Base-by-base conservation (phyloP, 1,140 invertebrate species). In the Parasteatoda tepidariorum region DNA sequence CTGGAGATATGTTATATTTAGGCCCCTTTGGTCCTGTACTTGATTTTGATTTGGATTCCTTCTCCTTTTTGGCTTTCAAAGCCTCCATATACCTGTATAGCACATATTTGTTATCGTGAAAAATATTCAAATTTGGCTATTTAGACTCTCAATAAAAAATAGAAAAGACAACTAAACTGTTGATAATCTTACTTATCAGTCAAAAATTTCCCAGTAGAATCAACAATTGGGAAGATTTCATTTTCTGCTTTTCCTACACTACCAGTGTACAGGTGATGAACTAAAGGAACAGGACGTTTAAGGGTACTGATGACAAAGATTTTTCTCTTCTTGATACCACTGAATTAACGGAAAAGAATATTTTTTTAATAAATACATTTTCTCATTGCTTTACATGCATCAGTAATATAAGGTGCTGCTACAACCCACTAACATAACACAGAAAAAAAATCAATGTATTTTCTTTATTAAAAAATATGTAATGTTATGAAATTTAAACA, bases 301-400 rank as follows among this genome's bases (percentile, higher is more conserved):
- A 92, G 88, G 0, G 98, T 99, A 83, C 94, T 97, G 38, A 99
- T 97, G 0, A 99, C 97, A 88, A 95, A 97, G 79, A 99, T 97
- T 88, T 96, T 97, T 81, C 94, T 92, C 87, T 95, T 93, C 88
- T 98, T 97, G 0, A 95, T 98, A 76, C 93, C 92, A 22, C 91
- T 91, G 24, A 71, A 55, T 54, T 18, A 87, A 55, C 62, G 54
- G 66, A 70, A 87, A 71, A 18, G 26, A 22, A 68, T 66, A 71
- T n/a, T 54, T 4, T n/a, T n/a, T n/a, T n/a, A n/a, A n/a, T n/a
- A n/a, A n/a, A n/a, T n/a, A n/a, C n/a, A n/a, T n/a, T n/a, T n/a
- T n/a, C n/a, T n/a, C n/a, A n/a, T n/a, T n/a, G n/a, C n/a, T n/a
- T n/a, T n/a, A n/a, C n/a, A n/a, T n/a, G n/a, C n/a, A n/a, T n/a